Base-by-base conservation (phyloP, 2,797 vertebrate genomes). In the Aldrovandia affinis region DNA sequence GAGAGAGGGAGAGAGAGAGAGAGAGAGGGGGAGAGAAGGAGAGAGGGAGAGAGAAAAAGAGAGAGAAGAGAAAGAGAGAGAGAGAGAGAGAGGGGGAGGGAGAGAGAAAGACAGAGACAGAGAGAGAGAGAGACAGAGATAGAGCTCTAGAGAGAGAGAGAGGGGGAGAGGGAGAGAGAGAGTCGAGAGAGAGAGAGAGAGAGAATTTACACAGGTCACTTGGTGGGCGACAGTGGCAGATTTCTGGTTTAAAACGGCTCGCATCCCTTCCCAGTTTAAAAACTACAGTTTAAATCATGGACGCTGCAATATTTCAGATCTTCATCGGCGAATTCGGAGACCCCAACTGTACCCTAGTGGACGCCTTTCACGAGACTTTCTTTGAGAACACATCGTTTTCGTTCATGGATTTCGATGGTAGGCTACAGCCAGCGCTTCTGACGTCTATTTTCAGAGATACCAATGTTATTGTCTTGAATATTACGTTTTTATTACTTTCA, bases 321-420 rank as follows among this genome's bases (percentile, higher is more conserved):
- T 89, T 98, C 65, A 91, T 97, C 2, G 96, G 95, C 83, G 96
- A 97, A 91, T 95, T 98, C 88, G 96, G 95, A 87, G 96, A 98
- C 90, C 93, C 95, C 57, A 98, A 99, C 91, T 99, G 98, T 93
- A 98, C 96, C 94, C 95, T 97, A 83, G 91, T 95, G 81, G 95
- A 96, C 63, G 94, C 90, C 39, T 94, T 96, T 68, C 96, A 95
- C 88, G 96, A 96, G 90, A 95, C 94, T 94, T 95, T 97, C 87
- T 94, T 94, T 85, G 94, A 95, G 89, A 97, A 96, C 92, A 93
- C 94, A 39, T 95, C 96, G 80, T 22, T 96, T 70, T 93, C 95
- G 57, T 89, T 96, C 85, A 91, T 93, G 90, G 94, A 91, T 90
- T 89, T 95, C 88, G 95, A 97, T 85, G 97, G 98, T 99, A 96